Evolutionary conservation across 2,797 vertebrate genomes (phyloP), one percentile per base, ranked within the genome.

Genomic region (Staurois parvus): DNA sequence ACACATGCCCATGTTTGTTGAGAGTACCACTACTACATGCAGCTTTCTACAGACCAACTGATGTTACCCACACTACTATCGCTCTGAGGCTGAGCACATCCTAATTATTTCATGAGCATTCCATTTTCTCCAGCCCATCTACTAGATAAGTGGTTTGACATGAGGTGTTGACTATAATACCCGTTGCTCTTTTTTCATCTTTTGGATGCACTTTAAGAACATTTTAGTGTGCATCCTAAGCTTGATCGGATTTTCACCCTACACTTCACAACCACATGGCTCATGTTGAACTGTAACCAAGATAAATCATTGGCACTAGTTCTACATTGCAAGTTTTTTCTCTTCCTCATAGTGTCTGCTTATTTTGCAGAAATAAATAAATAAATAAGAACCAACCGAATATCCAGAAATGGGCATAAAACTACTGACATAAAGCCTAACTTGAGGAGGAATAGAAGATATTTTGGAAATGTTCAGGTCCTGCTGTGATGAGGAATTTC

Each of bases 331-430:
- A 26, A 66, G 26, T 66, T 66, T 64, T 24, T 64, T 64, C 59
- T 26, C n/a, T 64, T 28, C 26, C n/a, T 24, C 19, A 66, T 29
- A 29, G 64, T 66, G 28, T 66, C 28, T 66, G 64, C 28, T 26
- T 66, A 66, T 66, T 66, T 10, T 66, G 28, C 64, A 66, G 11
- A 66, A 66, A 28, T 66, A 66, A 66, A 28, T 66, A 66, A 66
- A 66, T 66, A 66, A 66, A 66, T 66, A 66, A 28, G 10, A 26
- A 26, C 64, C 64, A 66, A 66, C 64, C 28, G 12, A 13, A 66
- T 66, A 28, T 66, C 64, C 64, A 66, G 64, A 66, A 66, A 66
- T 66, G 64, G 64, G 64, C 64, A 66, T 66, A 66, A 59, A 59
- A 59, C 52, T 21, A 10, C 52, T 59, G 52, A 24, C 52, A 59